phyloP scores from a whole-genome alignment of 2,888 invertebrate species.

The Epirrhoe tristata region DNA sequence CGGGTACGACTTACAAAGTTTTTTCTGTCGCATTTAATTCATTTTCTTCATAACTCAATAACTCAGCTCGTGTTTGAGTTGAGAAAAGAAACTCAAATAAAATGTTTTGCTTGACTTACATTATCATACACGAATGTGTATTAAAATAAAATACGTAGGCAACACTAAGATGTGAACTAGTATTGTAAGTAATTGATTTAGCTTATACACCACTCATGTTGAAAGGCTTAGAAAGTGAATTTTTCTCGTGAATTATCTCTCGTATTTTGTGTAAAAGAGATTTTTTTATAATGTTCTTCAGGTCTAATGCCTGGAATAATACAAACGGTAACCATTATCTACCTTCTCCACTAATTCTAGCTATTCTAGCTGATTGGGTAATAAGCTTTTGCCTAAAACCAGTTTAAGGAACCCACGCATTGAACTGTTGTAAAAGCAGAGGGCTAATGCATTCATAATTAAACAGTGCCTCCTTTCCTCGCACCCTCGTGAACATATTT shows the following conservation, averaged over 20 bases:
- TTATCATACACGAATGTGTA: neutral
- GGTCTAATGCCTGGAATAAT: neutral
- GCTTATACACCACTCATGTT: conserved; percentile 64
- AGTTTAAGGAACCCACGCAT: neutral
- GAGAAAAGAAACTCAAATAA: too few relatives aligned
- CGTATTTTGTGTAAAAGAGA: conserved; percentile 32
- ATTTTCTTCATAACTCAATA: neutral
- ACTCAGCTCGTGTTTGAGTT: too few relatives aligned
- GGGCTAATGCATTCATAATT: conserved; percentile 1
- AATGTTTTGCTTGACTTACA: too few relatives aligned
- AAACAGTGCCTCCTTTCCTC: neutral
- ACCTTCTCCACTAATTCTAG: too few relatives aligned
- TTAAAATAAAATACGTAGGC: neutral
- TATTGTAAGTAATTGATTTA: conserved; percentile 64
- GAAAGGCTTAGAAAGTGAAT: conserved; percentile 71
- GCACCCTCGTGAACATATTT: conserved; percentile 29
- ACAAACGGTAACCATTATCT: too few relatives aligned
- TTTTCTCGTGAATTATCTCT: conserved; percentile 57
- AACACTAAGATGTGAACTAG: conserved; percentile 5
- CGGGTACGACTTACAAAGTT: neutral
- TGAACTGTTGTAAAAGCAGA: conserved; percentile 4
- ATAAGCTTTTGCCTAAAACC: too few relatives aligned
- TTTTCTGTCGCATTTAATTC: neutral
- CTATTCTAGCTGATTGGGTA: too few relatives aligned
- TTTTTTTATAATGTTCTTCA: conserved; percentile 3